Conservation (phyloP, 1,140 invertebrate species). For the Rhyzopertha dominica region DNA sequence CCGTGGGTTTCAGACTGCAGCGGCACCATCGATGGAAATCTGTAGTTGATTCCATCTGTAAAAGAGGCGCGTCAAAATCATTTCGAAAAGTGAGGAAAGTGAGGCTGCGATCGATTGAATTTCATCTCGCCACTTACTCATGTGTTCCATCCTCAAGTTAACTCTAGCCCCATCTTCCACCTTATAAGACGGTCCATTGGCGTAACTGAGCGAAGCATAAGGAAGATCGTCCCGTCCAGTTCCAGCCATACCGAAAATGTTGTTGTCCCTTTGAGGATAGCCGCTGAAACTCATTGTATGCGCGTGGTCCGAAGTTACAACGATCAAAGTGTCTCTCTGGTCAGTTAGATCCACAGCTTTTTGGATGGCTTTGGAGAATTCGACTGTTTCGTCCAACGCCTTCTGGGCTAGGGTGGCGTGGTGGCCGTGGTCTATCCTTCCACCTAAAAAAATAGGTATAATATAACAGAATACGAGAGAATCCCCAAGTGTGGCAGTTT, state of each 20-base stretch:
- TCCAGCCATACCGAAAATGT: conserved; percentile 56
- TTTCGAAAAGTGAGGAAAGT: conserved; percentile 2
- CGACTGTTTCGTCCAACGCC: conserved; percentile 62
- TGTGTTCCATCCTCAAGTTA: conserved; percentile 42
- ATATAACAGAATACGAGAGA: no score
- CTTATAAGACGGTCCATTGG: conserved; percentile 65
- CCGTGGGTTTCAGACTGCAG: conserved; percentile 52
- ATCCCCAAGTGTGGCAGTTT: no score
- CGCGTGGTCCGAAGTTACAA: conserved; percentile 63
- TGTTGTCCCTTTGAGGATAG: conserved; percentile 63
- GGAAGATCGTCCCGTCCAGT: conserved; percentile 49
- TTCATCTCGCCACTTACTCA: conserved; percentile 35
- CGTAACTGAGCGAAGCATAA: conserved; percentile 69
- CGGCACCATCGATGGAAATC: conserved; percentile 51
- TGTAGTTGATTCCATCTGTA: conserved; percentile 39
- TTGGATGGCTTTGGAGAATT: conserved; percentile 60
- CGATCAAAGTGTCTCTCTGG: conserved; percentile 53
- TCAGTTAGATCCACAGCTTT: conserved; percentile 45
- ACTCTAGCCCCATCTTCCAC: conserved; percentile 36
- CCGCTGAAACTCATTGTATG: conserved; percentile 60
- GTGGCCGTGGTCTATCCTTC: conserved; percentile 65
- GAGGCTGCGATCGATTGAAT: neutral
- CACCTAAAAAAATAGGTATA: no score
- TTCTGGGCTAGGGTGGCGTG: conserved; percentile 57
- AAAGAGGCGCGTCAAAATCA: conserved; percentile 12